Evolutionary conservation across 2,888 invertebrate genomes (phyloP).

Genomic region (Poecilobothrus nobilitatus): DNA sequence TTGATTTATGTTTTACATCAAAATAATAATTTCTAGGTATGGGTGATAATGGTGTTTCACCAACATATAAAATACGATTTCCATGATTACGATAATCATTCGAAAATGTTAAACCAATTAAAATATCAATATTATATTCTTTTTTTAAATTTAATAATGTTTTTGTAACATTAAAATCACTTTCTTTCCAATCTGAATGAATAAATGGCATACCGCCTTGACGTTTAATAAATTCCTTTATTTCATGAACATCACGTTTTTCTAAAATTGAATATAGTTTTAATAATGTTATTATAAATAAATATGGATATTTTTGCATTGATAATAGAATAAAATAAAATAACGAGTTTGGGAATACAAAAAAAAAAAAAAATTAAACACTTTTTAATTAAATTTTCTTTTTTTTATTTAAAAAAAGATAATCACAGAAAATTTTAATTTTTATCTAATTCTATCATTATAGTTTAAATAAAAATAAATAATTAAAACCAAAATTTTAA

Average conservation of each 20-base stretch:
- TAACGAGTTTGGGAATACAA: too few relatives aligned
- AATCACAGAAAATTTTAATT: too few relatives aligned
- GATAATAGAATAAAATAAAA: too few relatives aligned
- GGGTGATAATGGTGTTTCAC: constrained; percentile 3
- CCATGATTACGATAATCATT: constrained; percentile 10
- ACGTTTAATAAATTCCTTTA: constrained; percentile 13
- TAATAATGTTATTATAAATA: too few relatives aligned
- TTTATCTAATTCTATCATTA: too few relatives aligned
- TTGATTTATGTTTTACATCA: neutral
- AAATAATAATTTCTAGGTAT: constrained; percentile 14
- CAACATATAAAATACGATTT: constrained; percentile 10
- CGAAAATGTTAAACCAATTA: neutral
- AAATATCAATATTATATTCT: constrained; percentile 11
- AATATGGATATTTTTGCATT: too few relatives aligned
- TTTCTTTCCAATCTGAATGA: constrained; percentile 13
- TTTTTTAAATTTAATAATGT: constrained; percentile 12
- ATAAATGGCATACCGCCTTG: constrained; percentile 14
- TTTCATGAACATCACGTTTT: neutral
- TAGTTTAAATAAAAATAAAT: too few relatives aligned
- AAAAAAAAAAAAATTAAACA: too few relatives aligned
- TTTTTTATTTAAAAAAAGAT: too few relatives aligned
- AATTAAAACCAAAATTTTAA: too few relatives aligned
- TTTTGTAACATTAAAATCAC: constrained; percentile 12
- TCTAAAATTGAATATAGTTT: neutral
- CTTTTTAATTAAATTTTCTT: too few relatives aligned